Evolutionary conservation across 2,113 vertebrate species (phyloP).

Genomic region (Dipodomys merriami): DNA sequence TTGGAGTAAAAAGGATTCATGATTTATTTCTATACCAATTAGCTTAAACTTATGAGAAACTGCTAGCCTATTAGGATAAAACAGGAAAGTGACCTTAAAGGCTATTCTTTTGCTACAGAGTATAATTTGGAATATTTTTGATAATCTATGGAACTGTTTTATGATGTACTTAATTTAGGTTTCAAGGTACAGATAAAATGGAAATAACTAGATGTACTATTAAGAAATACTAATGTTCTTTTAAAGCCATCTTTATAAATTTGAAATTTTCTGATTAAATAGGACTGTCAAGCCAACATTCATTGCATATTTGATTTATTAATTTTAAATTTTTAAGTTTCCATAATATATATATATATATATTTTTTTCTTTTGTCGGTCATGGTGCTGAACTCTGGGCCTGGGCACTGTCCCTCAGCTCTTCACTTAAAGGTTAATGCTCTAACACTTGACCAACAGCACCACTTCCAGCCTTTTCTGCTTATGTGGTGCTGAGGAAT

Average conservation of each 20-base stretch:
- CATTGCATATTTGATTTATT: slow-evolving; percentile 8
- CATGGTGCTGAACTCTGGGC: no score
- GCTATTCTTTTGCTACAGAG: slow-evolving; percentile 17
- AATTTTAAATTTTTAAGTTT: slow-evolving; percentile 59
- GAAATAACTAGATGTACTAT: neutral
- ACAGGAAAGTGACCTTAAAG: slow-evolving; percentile 55
- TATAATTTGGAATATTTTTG: slow-evolving; percentile 55
- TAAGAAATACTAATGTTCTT: neutral
- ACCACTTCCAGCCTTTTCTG: no score
- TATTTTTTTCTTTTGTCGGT: no score
- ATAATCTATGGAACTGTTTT: slow-evolving; percentile 58
- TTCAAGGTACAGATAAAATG: slow-evolving; percentile 44
- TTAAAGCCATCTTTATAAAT: neutral
- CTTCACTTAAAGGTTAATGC: no score
- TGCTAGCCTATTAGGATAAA: slow-evolving; percentile 57
- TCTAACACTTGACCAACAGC: no score
- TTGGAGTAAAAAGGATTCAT: slow-evolving; percentile 47
- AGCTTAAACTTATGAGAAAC: slow-evolving; percentile 52
- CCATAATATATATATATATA: no score
- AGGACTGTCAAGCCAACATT: neutral
- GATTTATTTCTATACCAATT: slow-evolving; percentile 69
- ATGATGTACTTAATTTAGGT: slow-evolving; percentile 51
- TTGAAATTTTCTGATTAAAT: neutral
- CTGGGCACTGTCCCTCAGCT: no score
- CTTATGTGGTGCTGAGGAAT: no score